Evolutionary conservation across 2,888 invertebrate species (phyloP), one percentile per base, ranked within the genome.

Genomic region (Allophyes oxyacanthae): DNA sequence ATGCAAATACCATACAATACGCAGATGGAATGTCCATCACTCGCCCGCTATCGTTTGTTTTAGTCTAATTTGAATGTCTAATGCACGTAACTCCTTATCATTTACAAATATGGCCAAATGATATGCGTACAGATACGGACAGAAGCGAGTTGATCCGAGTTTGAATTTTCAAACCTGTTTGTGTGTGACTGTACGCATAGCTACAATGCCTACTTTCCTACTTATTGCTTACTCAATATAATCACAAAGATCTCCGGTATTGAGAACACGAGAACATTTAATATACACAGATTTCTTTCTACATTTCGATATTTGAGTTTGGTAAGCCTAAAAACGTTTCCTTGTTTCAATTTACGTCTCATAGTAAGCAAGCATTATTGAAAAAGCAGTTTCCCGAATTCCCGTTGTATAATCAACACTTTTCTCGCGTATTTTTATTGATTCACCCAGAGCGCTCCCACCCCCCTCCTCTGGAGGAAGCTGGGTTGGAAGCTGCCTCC

Each of bases 361-460:
- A 49, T 64, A 83, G 82, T 77, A 78, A 71, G 72, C 67, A 63
- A 64, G 78, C 78, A 82, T 88, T 87, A 88, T 89, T 89, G 87
- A 87, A 87, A 89, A 82, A 85, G 82, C 85, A 82, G 85, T 87
- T 89, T 89, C 85, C 85, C 81, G 84, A 89, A 89, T 86, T 90
- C 89, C 84, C 86, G 89, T 90, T 90, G 91, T 92, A 91, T 92
- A 92, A 93, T 92, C 92, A 94, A 92, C 91, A 91, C 89, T 91
- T 91, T 92, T 90, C 91, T 91, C 89, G 91, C 91, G 92, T 92
- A 92, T 92, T 93, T 92, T 93, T 94, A 93, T 94, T 93, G 93
- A 94, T 93, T 92, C 91, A 83, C 86, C 85, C 85, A 72, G 76
- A 79, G 72, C 72, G 32, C 64, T 25, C 51, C 86, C 83, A 82